Evolutionary conservation across 2,113 vertebrate genomes (phyloP), one percentile per base, ranked within the genome.

Genomic region (Tichodroma muraria): DNA sequence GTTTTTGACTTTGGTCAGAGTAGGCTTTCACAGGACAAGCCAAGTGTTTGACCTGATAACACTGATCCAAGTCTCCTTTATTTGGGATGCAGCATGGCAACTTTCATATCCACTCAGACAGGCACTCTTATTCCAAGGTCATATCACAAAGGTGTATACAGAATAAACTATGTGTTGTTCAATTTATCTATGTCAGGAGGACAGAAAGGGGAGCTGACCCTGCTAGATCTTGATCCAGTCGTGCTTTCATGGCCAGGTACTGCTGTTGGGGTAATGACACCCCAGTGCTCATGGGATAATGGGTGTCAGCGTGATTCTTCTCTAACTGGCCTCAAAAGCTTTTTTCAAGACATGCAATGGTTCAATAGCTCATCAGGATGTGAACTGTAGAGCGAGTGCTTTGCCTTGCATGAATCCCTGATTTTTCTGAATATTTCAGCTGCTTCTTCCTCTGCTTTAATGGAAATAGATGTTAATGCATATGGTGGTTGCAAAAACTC

Each of bases 1-100:
- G 56, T 27, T 87, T 60, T 85, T 66, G 50, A 50, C 38, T 89
- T 75, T 54, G 71, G 37, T 61, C 66, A 30, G 45, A 24, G 45
- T 38, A 94, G 63, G 7, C n/a, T 88, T 93, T 85, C 79, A 80
- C 27, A 65, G 50, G 54, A 69, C n/a, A 71, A 78, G 64, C 22
- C n/a, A 38, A 72, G 19, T 37, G 5, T 52, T 81, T 92, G 84
- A 93, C 73, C 66, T 79, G 65, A 6, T 66, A 87, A 61, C 19
- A 61, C 33, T 35, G 19, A 57, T 37, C 15, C 14, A 53, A 93
- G 14, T 9, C 13, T 38, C 11, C 27, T 80, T n/a, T 79, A 65
- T 64, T 56, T 89, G 57, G 59, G 37, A 87, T 9, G 5, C 30
- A 57, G 65, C 28, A 15, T 19, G 38, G 11, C 15, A 81, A 80